phyloP scores from a whole-genome alignment of 2,797 vertebrate genomes.

The Avahi laniger region DNA sequence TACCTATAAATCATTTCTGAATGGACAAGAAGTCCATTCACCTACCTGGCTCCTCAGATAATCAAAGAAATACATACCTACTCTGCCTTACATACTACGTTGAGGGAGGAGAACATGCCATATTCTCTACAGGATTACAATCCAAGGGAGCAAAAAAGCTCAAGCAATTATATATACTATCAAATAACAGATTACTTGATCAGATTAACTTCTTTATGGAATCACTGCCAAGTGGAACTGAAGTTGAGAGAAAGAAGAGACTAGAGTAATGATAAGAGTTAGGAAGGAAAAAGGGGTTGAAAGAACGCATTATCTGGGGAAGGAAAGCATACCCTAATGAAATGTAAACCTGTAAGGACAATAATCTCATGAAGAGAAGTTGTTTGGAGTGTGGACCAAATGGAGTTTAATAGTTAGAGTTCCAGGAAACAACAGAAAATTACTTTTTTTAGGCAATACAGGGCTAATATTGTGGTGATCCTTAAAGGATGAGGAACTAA shows the following conservation, averaged over 20 bases:
- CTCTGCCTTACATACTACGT: accelerated
- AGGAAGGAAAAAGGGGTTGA: not conserved
- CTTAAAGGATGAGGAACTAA: not conserved
- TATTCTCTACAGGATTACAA: not conserved
- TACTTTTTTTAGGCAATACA: not conserved
- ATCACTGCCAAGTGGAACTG: not conserved
- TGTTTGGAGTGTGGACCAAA: not conserved
- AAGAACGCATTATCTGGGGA: not conserved
- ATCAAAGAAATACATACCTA: not conserved
- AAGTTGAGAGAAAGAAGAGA: not conserved
- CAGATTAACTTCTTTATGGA: not conserved
- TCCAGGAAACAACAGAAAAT: not conserved
- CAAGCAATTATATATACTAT: not conserved
- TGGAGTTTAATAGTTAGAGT: not conserved
- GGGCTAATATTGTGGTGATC: no score
- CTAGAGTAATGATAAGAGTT: not conserved
- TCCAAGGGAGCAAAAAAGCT: not conserved
- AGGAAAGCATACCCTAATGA: not conserved
- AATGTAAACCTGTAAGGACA: not conserved
- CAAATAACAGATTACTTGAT: not conserved
- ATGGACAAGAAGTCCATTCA: not conserved
- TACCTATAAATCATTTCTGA: not conserved
- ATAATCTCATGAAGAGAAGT: not conserved
- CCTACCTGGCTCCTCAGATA: not conserved
- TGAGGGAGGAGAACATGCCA: not conserved